Base-by-base conservation (phyloP, 2,888 invertebrate genomes). In the Linnaemya tessellans region DNA sequence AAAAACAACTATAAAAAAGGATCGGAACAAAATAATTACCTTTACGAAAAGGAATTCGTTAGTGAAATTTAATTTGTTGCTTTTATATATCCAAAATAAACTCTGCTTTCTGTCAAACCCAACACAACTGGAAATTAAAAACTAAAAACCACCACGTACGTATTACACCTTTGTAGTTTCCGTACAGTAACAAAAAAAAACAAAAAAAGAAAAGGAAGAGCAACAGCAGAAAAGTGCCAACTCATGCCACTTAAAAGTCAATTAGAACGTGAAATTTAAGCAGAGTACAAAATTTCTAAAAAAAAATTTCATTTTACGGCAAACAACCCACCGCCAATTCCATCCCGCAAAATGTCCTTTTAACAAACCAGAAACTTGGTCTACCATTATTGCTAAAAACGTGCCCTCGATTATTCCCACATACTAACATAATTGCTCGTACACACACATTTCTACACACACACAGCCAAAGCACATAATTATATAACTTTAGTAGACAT, bases 241-340 rank as follows among this genome's bases (percentile, higher is more conserved):
- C 46, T 74, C 41, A 25, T 62, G 58, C 41, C 70, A 82, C 70
- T 85, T 80, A 58, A 82, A 79, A 79, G 58, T 74, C 81, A 81
- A 84, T 84, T 84, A 81, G 81, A 81, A 84, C 62, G 73, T 78
- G 46, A 75, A 81, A 67, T 84, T 71, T 71, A 58, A 60, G 51
- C 25, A 67, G 54, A 73, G 51, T 62, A 46, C 30, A 71, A 77
- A 80, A 77, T 22, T 43, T n/a, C 4, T 65, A 70, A 3, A 81
- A 70, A 3, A 81, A 79, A 74, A 62, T 84, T 25, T 84, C 65
- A 49, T 74, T 49, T 51, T 49, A 67, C 41, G 15, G 18, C 38
- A 62, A 30, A 22, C 30, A 74, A 30, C 11, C 54, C 35, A 68
- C 67, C 81, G 43, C 62, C 38, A 81, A 35, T 62, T 67, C 62